Evolutionary conservation across 2,888 invertebrate genomes (phyloP).

Genomic region (Charanyca ferruginea): DNA sequence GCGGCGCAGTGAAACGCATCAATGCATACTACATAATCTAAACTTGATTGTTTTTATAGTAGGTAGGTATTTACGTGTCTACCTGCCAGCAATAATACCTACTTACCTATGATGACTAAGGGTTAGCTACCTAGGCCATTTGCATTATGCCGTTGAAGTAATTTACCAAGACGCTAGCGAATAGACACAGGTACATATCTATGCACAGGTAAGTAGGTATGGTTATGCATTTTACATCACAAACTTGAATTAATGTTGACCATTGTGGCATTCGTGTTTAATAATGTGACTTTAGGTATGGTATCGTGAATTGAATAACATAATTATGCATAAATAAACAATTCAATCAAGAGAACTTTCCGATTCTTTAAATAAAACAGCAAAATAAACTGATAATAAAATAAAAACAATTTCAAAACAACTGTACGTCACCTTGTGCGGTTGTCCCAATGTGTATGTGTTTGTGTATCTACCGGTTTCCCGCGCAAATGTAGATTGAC

Average conservation of each 20-base stretch:
- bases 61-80: neutral
- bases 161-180: neutral
- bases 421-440: too few relatives aligned
- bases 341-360: neutral
- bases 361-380: neutral
- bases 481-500: slow-evolving; percentile 44
- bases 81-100: neutral
- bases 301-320: too few relatives aligned
- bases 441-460: neutral
- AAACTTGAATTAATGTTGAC: slow-evolving; percentile 10
- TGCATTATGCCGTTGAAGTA: neutral
- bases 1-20: too few relatives aligned
- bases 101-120: slow-evolving; percentile 19
- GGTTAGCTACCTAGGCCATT: neutral
- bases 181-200: slow-evolving; percentile 4
- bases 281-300: neutral
- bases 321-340: neutral
- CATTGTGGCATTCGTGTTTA: neutral
- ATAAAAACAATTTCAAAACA: neutral
- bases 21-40: neutral
- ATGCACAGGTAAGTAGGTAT: neutral
- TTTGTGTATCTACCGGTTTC: slow-evolving; percentile 10
- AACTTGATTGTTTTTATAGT: slow-evolving; percentile 1
- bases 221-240: neutral
- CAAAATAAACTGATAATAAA: neutral